Percentiles rank a stretch among this genome's conserved stretches.
These are phyloP conservation scores for Mesembrinibis cayennensis DNA, from an alignment of 2,113 vertebrate genomes.

Conservation along the genomic window DNA sequence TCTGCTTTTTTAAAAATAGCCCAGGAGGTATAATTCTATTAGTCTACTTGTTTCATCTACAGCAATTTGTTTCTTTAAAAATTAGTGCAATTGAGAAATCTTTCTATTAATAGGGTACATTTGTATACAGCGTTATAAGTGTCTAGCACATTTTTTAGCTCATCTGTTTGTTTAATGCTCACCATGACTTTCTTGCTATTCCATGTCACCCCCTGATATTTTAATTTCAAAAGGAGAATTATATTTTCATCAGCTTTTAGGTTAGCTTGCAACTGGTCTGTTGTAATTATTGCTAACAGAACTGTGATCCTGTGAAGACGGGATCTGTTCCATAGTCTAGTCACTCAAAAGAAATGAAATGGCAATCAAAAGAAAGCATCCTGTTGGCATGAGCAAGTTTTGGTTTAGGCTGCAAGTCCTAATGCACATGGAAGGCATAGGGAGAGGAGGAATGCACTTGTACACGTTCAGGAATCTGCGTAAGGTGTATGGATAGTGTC, in stretches of 20 bases:
- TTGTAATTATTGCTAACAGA: neutral
- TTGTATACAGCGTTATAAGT: conserved; percentile 3
- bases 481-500: neutral
- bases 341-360: neutral
- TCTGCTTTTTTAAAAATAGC: neutral
- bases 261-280: neutral
- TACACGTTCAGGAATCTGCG: neutral
- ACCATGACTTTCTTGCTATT: conserved; percentile 1
- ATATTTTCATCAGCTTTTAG: neutral
- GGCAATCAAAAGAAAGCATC: neutral
- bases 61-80: neutral
- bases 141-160: conserved; percentile 17
- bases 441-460: neutral
- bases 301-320: conserved; percentile 10
- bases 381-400: neutral
- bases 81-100: neutral
- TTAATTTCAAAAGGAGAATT: neutral
- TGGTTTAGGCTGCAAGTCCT: neutral
- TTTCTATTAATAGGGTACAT: conserved; percentile 18
- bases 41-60: neutral
- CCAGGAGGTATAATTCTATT: neutral
- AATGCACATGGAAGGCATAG: neutral
- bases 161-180: conserved; percentile 36
- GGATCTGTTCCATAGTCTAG: neutral
- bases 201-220: neutral